Evolutionary conservation across 2,888 invertebrate genomes (phyloP).

Genomic region (Elysia crispata): DNA sequence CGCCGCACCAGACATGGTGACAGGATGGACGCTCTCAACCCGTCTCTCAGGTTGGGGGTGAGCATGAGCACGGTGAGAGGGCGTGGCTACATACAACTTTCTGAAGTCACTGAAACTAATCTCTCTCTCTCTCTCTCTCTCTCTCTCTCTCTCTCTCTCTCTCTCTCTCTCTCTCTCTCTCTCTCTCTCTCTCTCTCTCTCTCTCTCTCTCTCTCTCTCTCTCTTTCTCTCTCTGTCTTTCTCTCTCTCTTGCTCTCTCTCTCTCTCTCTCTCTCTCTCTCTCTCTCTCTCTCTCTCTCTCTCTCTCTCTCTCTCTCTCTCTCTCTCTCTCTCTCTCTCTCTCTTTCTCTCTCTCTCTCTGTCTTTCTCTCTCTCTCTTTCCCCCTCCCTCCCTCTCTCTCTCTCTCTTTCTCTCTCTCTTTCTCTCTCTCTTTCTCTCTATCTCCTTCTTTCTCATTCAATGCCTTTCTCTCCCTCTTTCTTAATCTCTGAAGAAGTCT

Average conservation of each 20-base stretch:
- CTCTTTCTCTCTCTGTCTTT: neutral
- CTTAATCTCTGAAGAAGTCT: no score
- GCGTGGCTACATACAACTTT: no score
- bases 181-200: slow-evolving; percentile 24
- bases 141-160: neutral
- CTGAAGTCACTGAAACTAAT: no score
- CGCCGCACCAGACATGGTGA: neutral
- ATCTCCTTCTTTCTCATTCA: neutral
- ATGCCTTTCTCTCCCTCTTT: neutral
- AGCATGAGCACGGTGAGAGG: no score
- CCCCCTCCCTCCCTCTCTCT: slow-evolving; percentile 6
- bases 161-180: slow-evolving; percentile 10
- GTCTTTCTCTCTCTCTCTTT: slow-evolving; percentile 21
- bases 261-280: neutral
- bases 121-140: neutral
- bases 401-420: slow-evolving; percentile 17
- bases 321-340: slow-evolving; percentile 22
- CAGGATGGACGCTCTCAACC: slow-evolving; percentile 2
- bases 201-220: slow-evolving; percentile 30
- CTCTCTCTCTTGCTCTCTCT: neutral
- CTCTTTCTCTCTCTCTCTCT: neutral
- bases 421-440: slow-evolving; percentile 1
- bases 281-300: slow-evolving; percentile 20
- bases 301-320: slow-evolving; percentile 21
- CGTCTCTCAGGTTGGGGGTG: no score